Percentiles rank a stretch among this genome's conserved stretches.
Conservation (phyloP, 2,888 invertebrate genomes). For the Heliconius ismenius region DNA sequence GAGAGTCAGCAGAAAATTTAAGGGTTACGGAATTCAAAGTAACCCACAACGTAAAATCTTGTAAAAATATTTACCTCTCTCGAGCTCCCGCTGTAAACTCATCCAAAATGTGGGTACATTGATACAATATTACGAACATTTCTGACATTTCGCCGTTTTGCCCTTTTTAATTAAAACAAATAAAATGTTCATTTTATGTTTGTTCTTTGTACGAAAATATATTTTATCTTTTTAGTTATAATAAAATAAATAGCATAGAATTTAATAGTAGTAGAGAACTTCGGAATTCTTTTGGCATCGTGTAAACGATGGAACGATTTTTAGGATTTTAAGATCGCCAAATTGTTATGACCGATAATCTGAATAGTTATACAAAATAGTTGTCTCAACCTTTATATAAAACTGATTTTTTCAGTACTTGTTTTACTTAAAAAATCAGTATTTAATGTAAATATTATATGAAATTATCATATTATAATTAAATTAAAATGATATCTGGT, state of each 20-base stretch:
- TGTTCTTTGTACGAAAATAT: background rate
- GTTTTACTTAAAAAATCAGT: no score
- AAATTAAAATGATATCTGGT: background rate
- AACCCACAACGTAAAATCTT: background rate
- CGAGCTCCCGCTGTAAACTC: constrained; percentile 5
- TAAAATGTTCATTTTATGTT: constrained; percentile 18
- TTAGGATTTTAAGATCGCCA: background rate
- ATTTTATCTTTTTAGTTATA: background rate
- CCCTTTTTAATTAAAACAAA: constrained; percentile 23
- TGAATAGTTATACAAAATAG: background rate
- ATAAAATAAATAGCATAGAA: background rate
- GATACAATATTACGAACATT: constrained; percentile 19
- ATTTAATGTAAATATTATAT: no score
- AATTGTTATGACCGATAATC: background rate
- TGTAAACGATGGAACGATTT: no score
- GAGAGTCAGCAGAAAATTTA: background rate
- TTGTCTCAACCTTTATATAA: background rate
- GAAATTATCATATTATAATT: background rate
- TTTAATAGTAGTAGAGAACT: background rate
- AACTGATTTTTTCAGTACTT: background rate
- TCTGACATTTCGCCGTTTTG: constrained; percentile 5
- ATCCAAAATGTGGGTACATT: constrained; percentile 14
- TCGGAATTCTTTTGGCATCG: background rate
- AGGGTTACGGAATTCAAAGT: background rate
- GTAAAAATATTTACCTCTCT: background rate